Conservation (phyloP, 2,113 vertebrate genomes). For the Corythaixoides concolor region DNA sequence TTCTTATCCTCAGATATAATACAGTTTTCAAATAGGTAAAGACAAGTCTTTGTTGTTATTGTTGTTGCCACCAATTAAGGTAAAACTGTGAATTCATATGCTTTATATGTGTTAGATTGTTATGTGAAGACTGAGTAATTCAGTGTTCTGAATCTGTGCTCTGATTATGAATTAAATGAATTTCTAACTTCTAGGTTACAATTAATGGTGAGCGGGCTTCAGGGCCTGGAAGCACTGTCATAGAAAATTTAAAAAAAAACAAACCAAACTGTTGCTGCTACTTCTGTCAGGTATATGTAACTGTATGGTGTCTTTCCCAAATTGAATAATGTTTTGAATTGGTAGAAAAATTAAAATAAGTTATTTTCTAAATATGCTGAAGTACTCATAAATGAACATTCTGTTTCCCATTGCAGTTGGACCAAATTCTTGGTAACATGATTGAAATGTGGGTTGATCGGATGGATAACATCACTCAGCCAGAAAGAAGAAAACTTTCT, state of each 20-base stretch:
- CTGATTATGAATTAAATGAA: background rate
- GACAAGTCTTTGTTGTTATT: background rate
- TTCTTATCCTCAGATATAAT: background rate
- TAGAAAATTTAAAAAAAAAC: background rate
- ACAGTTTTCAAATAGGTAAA: background rate
- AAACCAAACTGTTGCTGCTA: background rate
- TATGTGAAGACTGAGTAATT: background rate
- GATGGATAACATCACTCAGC: conserved; percentile 98
- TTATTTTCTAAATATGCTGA: background rate
- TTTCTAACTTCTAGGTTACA: background rate
- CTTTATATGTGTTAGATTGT: background rate
- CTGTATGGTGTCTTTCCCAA: background rate
- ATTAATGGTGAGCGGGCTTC: background rate
- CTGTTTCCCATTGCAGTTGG: conserved; percentile 73
- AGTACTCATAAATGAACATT: background rate
- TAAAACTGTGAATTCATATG: background rate
- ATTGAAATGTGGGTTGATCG: conserved; percentile 99
- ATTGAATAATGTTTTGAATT: background rate
- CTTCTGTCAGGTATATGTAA: background rate
- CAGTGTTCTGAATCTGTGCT: background rate
- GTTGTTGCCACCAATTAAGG: background rate
- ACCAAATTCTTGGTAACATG: conserved; percentile 88
- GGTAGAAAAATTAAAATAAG: background rate
- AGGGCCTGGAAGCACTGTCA: background rate
- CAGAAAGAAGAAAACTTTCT: conserved; percentile 95